These are phyloP conservation scores for Diorhabda sublineata DNA, from an alignment of 1,140 invertebrate genomes.

Conservation along the genomic window DNA sequence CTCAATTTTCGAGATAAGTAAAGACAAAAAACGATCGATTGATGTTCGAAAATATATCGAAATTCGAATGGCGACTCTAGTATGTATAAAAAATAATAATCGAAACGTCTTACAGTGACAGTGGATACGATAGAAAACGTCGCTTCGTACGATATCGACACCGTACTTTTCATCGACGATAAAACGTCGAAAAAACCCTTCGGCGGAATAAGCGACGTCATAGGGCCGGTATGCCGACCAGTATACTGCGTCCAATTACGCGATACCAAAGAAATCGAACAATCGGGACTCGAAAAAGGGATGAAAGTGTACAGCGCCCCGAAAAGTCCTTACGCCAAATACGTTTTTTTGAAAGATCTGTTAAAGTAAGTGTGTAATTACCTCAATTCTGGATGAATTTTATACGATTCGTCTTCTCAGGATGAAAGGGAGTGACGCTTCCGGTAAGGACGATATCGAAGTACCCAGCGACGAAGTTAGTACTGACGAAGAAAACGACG, in stretches of 20 bases:
- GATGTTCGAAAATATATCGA: slow-evolving; percentile 9
- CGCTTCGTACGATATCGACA: slow-evolving; percentile 78
- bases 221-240: slow-evolving; percentile 61
- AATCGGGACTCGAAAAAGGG: slow-evolving; percentile 31
- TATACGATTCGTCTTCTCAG: neutral
- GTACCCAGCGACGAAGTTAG: neutral
- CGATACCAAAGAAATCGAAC: slow-evolving; percentile 32
- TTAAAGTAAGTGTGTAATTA: slow-evolving; percentile 37
- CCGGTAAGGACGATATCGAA: neutral
- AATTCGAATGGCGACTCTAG: neutral
- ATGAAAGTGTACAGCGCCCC: slow-evolving; percentile 41
- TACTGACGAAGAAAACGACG: neutral
- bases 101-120: slow-evolving; percentile 57
- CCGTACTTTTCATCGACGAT: slow-evolving; percentile 64
- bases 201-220: slow-evolving; percentile 84
- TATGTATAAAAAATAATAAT: neutral
- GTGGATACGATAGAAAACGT: slow-evolving; percentile 63
- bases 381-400: neutral
- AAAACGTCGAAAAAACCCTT: slow-evolving; percentile 63
- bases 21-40: too few relatives aligned
- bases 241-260: slow-evolving; percentile 42
- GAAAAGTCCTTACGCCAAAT: slow-evolving; percentile 38
- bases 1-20: too few relatives aligned
- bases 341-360: slow-evolving; percentile 42
- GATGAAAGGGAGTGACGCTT: neutral